A percentile compares a stretch with the other conserved stretches of the same genome.
Evolutionary conservation across 1,140 invertebrate species (phyloP).

Genomic region (Rhagoletis pomonella): DNA sequence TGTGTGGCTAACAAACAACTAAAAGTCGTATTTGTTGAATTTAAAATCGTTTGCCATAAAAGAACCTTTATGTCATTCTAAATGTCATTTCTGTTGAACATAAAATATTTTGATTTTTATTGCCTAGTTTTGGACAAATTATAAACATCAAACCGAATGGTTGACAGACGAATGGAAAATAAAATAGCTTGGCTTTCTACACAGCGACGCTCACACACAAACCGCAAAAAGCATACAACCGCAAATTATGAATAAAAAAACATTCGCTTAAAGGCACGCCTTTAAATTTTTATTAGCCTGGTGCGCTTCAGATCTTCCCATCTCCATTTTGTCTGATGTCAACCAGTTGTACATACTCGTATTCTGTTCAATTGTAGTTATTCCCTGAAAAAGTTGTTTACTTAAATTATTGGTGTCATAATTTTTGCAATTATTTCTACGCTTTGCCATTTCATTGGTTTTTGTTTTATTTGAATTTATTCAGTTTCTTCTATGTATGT

Average conservation of each 20-base stretch:
- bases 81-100: constrained; percentile 40
- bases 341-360: not conserved
- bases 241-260: not conserved
- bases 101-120: constrained; percentile 24
- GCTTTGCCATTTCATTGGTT: constrained; percentile 4
- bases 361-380: not conserved
- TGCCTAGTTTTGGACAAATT: not conserved
- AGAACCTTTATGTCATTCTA: constrained; percentile 11
- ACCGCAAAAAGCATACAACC: not conserved
- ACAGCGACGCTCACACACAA: not conserved
- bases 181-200: not conserved
- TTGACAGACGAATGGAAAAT: not conserved
- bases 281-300: not conserved
- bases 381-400: constrained; percentile 25
- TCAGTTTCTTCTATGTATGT: not conserved
- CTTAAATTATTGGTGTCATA: constrained; percentile 15
- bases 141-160: not conserved
- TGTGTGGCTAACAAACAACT: not conserved
- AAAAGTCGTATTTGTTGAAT: not conserved
- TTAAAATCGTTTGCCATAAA: constrained; percentile 8
- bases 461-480: not conserved
- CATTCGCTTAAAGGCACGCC: not conserved
- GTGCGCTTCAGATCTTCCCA: not conserved
- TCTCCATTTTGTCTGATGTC: not conserved
- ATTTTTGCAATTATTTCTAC: constrained; percentile 22